Evolutionary conservation across 2,113 vertebrate genomes (phyloP), one percentile per base, ranked within the genome.

Genomic region (Microcebus ravelobensis): DNA sequence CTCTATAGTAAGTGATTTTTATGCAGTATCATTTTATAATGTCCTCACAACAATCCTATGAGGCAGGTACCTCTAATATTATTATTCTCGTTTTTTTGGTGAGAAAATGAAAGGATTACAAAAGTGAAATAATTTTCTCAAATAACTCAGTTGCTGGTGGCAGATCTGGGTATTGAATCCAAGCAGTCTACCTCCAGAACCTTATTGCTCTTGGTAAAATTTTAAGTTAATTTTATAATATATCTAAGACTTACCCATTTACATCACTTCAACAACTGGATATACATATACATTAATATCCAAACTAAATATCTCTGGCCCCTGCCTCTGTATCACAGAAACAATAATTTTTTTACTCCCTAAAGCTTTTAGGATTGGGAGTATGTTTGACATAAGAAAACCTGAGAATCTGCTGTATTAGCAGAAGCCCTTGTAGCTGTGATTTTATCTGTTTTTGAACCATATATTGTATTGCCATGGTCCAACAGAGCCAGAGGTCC

Each of bases 141-240:
- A 84, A 65, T 45, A 18, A 96, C 29, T 80, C 11, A 11, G 21
- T 61, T 50, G 23, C 50, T 63, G 73, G 6, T 80, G 29, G 45
- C 13, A 65, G 55, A 79, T 6, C 21, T 34, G 25, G 25, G 55
- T n/a, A 90, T 52, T 85, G 27, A 79, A 61, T 79, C 70, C 12
- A 85, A 89, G 21, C 21, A 52, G 8, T 71, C 21, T 68, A 42
- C 39, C 39, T 13, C 36, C 18, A 45, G 23, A 79, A n/a, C 9
- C 23, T 17, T 55, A 84, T 1, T 90, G 71, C 31, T 90, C 27
- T 18, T 29, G 34, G 61, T 68, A 84, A 85, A 93, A 89, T 68
- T 74, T 87, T 81, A 80, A 81, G 57, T 91, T 55, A 90, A 80
- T 79, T 63, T 20, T 68, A 65, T 92, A 50, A 89, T 34, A 61